A percentile compares a stretch with the other conserved stretches of the same genome.
Evolutionary conservation across 1,140 invertebrate genomes (phyloP).

Genomic region (Megalonaias nervosa): DNA sequence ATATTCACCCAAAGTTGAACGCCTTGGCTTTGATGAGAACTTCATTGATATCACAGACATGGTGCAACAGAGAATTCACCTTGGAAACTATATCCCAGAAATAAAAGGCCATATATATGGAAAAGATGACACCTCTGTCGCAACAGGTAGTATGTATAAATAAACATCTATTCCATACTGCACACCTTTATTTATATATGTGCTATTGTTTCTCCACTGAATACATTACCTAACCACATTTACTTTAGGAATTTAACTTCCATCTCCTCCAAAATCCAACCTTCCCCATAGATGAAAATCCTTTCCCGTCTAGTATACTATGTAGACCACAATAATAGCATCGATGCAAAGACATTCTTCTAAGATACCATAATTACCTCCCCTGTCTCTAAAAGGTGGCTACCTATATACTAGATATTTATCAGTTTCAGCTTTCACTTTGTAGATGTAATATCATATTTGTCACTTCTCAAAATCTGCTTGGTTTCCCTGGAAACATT

Average conservation of each 20-base stretch:
- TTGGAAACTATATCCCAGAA: background rate
- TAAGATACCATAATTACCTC: too few relatives aligned
- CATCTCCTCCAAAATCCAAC: background rate
- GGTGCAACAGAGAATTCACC: slow-evolving; percentile 41
- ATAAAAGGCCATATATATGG: slow-evolving; percentile 28
- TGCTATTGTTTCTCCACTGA: background rate
- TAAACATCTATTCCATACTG: background rate
- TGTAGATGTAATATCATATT: too few relatives aligned
- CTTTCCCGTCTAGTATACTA: too few relatives aligned
- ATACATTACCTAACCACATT: background rate
- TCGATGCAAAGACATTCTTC: too few relatives aligned
- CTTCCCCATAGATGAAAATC: background rate
- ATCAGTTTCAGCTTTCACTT: too few relatives aligned
- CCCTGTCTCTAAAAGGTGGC: too few relatives aligned
- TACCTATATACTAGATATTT: too few relatives aligned
- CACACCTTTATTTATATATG: background rate
- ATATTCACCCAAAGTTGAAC: slow-evolving; percentile 56
- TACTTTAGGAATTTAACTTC: too few relatives aligned
- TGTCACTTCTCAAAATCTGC: too few relatives aligned
- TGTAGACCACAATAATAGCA: too few relatives aligned
- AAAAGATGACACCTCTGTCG: background rate
- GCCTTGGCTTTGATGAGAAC: slow-evolving; percentile 65
- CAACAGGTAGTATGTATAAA: background rate
- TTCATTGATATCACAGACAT: slow-evolving; percentile 58
- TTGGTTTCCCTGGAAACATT: too few relatives aligned